Evolutionary conservation across 2,113 vertebrate genomes (phyloP).

Genomic region (Felis chaus): DNA sequence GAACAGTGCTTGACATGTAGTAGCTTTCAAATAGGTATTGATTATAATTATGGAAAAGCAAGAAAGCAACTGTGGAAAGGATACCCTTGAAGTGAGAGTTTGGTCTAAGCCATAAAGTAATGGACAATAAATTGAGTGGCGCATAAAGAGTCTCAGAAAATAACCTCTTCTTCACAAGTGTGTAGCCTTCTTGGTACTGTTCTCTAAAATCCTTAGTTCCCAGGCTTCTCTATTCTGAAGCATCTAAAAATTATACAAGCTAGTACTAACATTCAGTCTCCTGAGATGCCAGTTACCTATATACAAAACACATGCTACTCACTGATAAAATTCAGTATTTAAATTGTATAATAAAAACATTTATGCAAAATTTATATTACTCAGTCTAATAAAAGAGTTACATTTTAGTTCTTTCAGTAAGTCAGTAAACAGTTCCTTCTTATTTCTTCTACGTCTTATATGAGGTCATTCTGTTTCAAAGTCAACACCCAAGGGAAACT

Average conservation of each 20-base stretch:
- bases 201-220: neutral
- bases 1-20: neutral
- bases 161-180: neutral
- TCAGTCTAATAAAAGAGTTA: neutral
- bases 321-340: neutral
- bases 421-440: neutral
- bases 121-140: neutral
- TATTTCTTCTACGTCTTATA: neutral
- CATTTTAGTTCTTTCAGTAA: neutral
- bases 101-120: neutral
- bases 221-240: neutral
- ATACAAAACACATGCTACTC: neutral
- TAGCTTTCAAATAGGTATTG: neutral
- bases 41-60: neutral
- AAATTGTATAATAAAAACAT: neutral
- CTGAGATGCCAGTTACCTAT: neutral
- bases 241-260: neutral
- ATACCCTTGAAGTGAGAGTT: neutral
- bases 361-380: neutral
- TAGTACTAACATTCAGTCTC: neutral
- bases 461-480: neutral
- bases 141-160: neutral
- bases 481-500: neutral
- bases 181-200: neutral
- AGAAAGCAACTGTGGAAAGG: neutral